Evolutionary conservation across 2,888 invertebrate species (phyloP), one percentile per base, ranked within the genome.

Genomic region (Melinopterus prodromus): DNA sequence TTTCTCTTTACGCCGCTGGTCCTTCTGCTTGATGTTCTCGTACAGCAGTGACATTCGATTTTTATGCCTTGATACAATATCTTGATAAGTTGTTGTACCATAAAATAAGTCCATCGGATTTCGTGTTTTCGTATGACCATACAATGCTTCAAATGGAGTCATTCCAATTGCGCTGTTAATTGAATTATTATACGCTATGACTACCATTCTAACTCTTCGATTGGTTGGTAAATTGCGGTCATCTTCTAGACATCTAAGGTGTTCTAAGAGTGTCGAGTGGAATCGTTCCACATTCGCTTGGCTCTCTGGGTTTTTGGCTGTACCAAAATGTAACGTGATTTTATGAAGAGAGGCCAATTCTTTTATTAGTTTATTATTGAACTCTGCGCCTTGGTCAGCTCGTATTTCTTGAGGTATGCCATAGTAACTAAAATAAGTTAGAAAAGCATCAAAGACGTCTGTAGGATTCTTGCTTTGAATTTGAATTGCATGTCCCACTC

Each of bases 401-500:
- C 79, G 74, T 7, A 80, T 81, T 71, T 78, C 14, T 69, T 69
- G 16, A 15, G 81, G 80, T 35, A 69, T 76, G 14, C 81, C 80
- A 16, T 78, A 75, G 26, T 71, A 69, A 2, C 69, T 77, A 70
- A 82, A 78, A 69, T 74, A 79, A 12, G 12, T 79, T 2, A 78
- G 36, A 7, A 82, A 70, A 16, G 78, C 78, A 12, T 79, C 77
- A 6, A 37, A 36, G 1, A 79, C 37, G 35, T 81, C 79, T 35
- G 72, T 78, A n/a, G n/a, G n/a, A n/a, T n/a, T n/a, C n/a, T n/a
- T n/a, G n/a, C n/a, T n/a, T n/a, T n/a, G n/a, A n/a, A n/a, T n/a
- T n/a, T n/a, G n/a, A n/a, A n/a, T n/a, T n/a, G n/a, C n/a, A n/a
- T n/a, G n/a, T n/a, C n/a, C n/a, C n/a, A n/a, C n/a, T n/a, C n/a